Conservation (phyloP, 2,797 vertebrate species). For the Paramormyrops hopkinsi region DNA sequence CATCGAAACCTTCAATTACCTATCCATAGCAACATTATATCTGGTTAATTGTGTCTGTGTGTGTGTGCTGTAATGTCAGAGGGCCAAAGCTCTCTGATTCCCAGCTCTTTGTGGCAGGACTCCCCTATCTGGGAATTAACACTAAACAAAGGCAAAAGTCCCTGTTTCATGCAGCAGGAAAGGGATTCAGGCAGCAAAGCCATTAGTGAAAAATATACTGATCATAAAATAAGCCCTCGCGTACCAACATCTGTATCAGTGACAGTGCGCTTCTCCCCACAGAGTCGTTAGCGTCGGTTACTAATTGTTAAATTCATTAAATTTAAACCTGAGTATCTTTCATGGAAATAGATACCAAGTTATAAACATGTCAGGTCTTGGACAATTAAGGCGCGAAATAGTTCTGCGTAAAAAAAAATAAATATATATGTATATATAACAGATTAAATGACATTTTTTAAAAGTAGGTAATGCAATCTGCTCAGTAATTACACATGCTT, state of each 20-base stretch:
- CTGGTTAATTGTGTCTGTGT: background rate
- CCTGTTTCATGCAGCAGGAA: slow-evolving; percentile 36
- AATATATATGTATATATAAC: slow-evolving; percentile 15
- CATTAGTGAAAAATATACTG: slow-evolving; percentile 72
- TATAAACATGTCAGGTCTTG: slow-evolving; percentile 67
- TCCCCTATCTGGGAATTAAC: slow-evolving; percentile 31
- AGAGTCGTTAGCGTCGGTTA: slow-evolving; percentile 72
- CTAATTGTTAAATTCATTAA: slow-evolving; percentile 80
- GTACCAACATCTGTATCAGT: slow-evolving; percentile 59
- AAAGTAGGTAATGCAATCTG: slow-evolving; percentile 56
- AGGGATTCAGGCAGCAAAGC: slow-evolving; percentile 60
- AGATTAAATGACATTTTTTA: slow-evolving; percentile 57
- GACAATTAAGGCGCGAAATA: slow-evolving; percentile 63
- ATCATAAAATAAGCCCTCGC: slow-evolving; percentile 66
- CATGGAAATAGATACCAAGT: slow-evolving; percentile 66
- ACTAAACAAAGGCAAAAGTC: slow-evolving; percentile 67
- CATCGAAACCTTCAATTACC: slow-evolving; percentile 4
- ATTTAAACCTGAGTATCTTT: slow-evolving; percentile 62
- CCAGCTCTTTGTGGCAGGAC: background rate
- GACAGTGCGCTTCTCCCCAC: slow-evolving; percentile 65
- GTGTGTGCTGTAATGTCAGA: background rate
- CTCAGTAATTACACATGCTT: slow-evolving; percentile 61
- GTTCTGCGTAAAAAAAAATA: slow-evolving; percentile 58
- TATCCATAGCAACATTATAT: background rate
- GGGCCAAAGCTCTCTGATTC: background rate